These are phyloP conservation scores for Mormyrus lacerda DNA, from an alignment of 2,113 vertebrate species.

Conservation along the genomic window DNA sequence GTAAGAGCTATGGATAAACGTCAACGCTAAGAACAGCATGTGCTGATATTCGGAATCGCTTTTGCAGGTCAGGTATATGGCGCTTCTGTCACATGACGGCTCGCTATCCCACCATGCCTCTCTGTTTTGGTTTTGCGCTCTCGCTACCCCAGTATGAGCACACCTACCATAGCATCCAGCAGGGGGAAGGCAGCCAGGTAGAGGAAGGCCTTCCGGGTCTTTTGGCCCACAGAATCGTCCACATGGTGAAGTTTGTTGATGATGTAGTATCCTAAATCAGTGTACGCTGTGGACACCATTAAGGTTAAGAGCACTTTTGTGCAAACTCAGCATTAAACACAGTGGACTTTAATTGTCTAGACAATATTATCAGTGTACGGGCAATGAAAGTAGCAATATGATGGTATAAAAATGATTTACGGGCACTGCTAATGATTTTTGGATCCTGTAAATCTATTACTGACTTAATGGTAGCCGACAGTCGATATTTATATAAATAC, in stretches of 20 bases:
- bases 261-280: constrained; percentile 89
- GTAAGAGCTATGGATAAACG: neutral
- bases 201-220: constrained; percentile 90
- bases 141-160: neutral
- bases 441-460: neutral
- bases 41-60: neutral
- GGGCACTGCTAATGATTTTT: neutral
- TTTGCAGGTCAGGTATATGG: neutral
- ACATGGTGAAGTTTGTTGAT: constrained; percentile 98
- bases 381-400: neutral
- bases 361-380: neutral
- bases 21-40: neutral
- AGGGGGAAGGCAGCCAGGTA: constrained; percentile 93
- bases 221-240: constrained; percentile 88
- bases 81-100: neutral
- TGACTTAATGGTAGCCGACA: neutral
- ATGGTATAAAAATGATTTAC: neutral
- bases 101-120: neutral
- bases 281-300: constrained; percentile 67
- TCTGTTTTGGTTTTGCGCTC: neutral
- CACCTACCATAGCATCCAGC: constrained; percentile 87
- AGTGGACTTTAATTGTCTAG: neutral
- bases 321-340: neutral
- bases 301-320: neutral
- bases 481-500: neutral